A percentile compares a stretch with the other conserved stretches of the same genome.
These are phyloP conservation scores for Gortyna flavago DNA, from an alignment of 2,888 invertebrate genomes.

Conservation along the genomic window DNA sequence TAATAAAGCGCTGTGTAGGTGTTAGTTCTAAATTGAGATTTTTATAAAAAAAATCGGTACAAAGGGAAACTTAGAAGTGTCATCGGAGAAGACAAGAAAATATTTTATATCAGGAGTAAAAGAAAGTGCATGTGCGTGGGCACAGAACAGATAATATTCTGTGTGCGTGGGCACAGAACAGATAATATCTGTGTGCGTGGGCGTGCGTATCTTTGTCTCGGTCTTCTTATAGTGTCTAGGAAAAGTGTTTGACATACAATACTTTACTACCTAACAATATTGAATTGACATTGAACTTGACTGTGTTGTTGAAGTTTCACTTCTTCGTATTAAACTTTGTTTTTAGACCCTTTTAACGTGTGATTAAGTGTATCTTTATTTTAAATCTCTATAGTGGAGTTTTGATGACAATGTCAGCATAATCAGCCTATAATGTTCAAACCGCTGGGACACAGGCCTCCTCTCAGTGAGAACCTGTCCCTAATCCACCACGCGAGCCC, in stretches of 20 bases:
- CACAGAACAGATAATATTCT: too few relatives aligned
- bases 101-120: slow-evolving; percentile 30
- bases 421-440: background rate
- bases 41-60: slow-evolving; percentile 28
- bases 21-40: slow-evolving; percentile 27
- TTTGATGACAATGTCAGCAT: background rate
- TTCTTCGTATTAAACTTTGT: background rate
- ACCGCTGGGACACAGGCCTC: too few relatives aligned
- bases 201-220: slow-evolving; percentile 25
- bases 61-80: slow-evolving; percentile 32
- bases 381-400: background rate
- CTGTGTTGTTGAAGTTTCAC: background rate
- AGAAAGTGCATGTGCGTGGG: slow-evolving; percentile 32
- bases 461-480: too few relatives aligned
- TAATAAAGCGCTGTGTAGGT: slow-evolving; percentile 23
- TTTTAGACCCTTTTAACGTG: background rate
- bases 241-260: slow-evolving; percentile 39
- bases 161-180: too few relatives aligned
- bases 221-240: slow-evolving; percentile 1
- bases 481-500: too few relatives aligned
- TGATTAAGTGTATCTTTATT: too few relatives aligned
- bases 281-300: slow-evolving; percentile 18
- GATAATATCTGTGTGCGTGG: too few relatives aligned
- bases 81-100: slow-evolving; percentile 38
- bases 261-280: slow-evolving; percentile 13